Conservation (phyloP, 2,797 vertebrate species). For the Manis crassicaudata region DNA sequence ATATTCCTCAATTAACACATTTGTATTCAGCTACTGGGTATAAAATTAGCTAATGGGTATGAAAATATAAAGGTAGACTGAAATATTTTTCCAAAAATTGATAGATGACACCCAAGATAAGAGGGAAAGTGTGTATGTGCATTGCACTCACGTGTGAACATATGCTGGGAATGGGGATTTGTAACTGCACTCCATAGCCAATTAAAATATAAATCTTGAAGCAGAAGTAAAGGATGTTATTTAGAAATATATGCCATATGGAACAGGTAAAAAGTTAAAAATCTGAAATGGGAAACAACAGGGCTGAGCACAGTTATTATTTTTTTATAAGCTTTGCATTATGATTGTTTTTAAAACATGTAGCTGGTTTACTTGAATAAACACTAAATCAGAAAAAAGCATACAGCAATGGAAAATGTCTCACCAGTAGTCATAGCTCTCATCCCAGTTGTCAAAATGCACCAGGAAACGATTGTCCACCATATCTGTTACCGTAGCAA, state of each 20-base stretch:
- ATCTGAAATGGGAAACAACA: neutral
- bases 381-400: slow-evolving; percentile 52
- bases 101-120: neutral
- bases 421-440: slow-evolving; percentile 98
- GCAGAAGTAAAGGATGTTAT: neutral
- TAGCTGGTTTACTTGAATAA: neutral
- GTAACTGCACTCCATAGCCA: neutral
- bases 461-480: slow-evolving; percentile 93
- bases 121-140: no score
- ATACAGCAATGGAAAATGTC: slow-evolving; percentile 64
- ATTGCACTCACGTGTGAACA: accelerated
- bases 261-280: slow-evolving; percentile 8
- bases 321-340: neutral
- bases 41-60: neutral
- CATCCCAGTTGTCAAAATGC: slow-evolving; percentile 98
- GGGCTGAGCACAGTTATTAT: neutral
- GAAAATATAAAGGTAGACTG: slow-evolving; percentile 13
- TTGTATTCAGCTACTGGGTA: neutral
- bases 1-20: neutral
- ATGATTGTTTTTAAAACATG: neutral
- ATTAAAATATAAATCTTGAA: neutral
- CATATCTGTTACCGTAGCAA: slow-evolving; percentile 94
- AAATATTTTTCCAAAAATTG: neutral
- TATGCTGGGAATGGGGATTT: accelerated
- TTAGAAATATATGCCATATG: neutral